Base-by-base conservation (phyloP, 2,888 invertebrate genomes). In the Campoplex nolae region DNA sequence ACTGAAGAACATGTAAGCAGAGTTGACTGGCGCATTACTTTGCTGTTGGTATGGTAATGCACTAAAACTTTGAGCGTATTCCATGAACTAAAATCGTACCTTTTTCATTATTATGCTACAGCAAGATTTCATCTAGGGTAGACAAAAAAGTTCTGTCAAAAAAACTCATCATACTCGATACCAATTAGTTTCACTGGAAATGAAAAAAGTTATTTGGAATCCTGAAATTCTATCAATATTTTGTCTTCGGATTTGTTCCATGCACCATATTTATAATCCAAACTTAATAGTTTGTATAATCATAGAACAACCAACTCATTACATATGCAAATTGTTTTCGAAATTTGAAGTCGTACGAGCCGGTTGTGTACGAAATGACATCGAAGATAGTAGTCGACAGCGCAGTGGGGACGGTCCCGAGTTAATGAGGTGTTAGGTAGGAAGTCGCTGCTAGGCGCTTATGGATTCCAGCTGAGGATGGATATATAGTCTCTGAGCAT, bases 1-100 rank as follows among this genome's bases (percentile, higher is more conserved):
- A n/a, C 80, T 73, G 73, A 73, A 77, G 76, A 83, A 80, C 71
- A 32, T 62, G 23, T 28, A 67, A 56, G 28, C 48, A 32, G 56
- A 32, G 28, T 80, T 76, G 51, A 86, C 73, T 35, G 42, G 32
- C 9, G 48, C 42, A 65, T 28, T 58, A 58, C 45, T n/a, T 58
- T 75, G n/a, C 35, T 38, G 16, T 28, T 18, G 7, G 18, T 68
- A 35, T 7, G 3, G 16, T 48, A n/a, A 51, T n/a, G 32, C 11
- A 28, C 18, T 77, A 16, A 35, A 77, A 45, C 32, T 56, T 28
- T 78, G 8, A 45, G 13, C 48, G 6, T 51, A 23, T 77, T 76
- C 32, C 16, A 45, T n/a, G 1, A 35, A n/a, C 38, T 48, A 3
- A 3, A 23, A 38, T 42, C 23, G 2, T 13, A 3, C 11, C 2